Base-by-base conservation (phyloP, 2,888 invertebrate genomes). In the Andrena chrysosceles region DNA sequence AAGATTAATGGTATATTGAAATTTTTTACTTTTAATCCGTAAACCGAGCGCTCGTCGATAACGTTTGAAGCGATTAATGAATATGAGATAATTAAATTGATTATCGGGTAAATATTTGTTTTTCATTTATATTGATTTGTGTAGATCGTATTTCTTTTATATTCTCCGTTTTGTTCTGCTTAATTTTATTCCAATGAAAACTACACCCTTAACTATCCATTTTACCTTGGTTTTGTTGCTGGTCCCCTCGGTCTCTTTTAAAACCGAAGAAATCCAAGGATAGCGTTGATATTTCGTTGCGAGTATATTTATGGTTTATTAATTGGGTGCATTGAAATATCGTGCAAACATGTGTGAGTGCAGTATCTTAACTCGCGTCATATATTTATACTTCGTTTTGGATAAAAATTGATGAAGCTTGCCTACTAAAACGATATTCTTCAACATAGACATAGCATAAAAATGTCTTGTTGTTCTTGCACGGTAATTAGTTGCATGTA, bases 321-420 rank as follows among this genome's bases (percentile, higher is more conserved):
- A 67, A 68, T 63, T 69, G n/a, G 6, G 52, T 29, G 26, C 8
- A 3, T n/a, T 20, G 10, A 67, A 33, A 67, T 64, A 56, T 71
- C 67, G n/a, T 73, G 63, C 52, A 68, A 71, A n/a, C 49, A 73
- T n/a, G 16, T 69, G 42, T 49, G 48, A 48, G n/a, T 66, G 33
- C 67, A 64, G 66, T 26, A 26, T 69, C 48, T 23, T 60, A 66
- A 7, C 31, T 20, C 60, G 20, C 52, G n/a, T 31, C 10, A 29
- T 52, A 52, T 20, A 2, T 56, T 33, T 66, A 48, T 52, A 52
- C 35, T 29, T 59, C 16, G 8, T 31, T 29, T 63, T 42, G 49
- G 60, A 54, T 56, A 69, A 60, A 63, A 70, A 79, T 72, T 87
- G 87, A 87, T 84, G 81, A 87, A 85, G 87, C 87, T 87, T 87